Conservation (phyloP, 2,113 vertebrate genomes). For the Phalacrocorax brasilianus region DNA sequence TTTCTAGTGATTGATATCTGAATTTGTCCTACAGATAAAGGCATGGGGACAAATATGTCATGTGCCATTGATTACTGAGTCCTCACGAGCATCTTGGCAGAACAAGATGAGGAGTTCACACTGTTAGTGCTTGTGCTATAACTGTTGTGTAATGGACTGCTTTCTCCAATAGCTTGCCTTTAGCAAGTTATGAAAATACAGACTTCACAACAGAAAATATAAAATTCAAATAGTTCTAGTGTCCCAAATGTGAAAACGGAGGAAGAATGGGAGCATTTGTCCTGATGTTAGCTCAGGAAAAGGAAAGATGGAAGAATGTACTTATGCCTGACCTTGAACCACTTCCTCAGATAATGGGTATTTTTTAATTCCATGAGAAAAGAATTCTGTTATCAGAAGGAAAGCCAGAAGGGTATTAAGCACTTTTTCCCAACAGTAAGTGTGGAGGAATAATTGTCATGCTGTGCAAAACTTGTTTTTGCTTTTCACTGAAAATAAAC, state of each 20-base stretch:
- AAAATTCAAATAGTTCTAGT: background rate
- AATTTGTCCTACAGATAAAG: background rate
- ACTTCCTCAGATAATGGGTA: background rate
- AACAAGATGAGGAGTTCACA: background rate
- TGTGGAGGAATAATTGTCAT: background rate
- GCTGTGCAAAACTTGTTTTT: background rate
- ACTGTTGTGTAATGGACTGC: background rate
- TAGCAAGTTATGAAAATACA: background rate
- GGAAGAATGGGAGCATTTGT: background rate
- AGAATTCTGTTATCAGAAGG: background rate
- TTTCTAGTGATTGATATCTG: background rate
- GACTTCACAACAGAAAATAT: background rate
- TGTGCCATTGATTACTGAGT: background rate
- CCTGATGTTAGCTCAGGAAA: background rate
- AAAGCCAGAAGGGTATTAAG: background rate
- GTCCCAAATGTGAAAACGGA: background rate
- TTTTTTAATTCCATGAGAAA: background rate
- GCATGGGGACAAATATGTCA: background rate
- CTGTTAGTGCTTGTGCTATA: background rate
- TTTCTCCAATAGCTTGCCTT: background rate
- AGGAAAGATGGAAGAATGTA: background rate
- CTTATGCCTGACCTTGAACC: background rate
- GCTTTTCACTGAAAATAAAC: background rate
- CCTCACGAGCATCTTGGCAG: accelerated
- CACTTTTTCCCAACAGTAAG: background rate